Conservation (phyloP, 2,113 vertebrate genomes). For the Noturus placidus region DNA sequence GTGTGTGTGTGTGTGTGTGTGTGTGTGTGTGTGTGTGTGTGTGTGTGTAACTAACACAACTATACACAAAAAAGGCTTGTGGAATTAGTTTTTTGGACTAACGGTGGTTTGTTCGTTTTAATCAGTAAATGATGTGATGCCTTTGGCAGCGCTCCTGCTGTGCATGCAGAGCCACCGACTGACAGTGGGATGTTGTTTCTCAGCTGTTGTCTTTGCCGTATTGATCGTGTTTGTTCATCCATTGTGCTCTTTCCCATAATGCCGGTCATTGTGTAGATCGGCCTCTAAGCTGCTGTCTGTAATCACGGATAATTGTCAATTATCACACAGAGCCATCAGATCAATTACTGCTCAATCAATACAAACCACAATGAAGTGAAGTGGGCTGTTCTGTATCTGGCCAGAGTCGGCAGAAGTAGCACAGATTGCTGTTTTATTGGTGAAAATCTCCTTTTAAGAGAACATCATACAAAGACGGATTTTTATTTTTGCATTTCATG, state of each 20-base stretch:
- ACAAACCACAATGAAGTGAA: conserved; percentile 37
- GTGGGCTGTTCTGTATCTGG: neutral
- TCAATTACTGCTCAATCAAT: conserved; percentile 79
- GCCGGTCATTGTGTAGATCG: conserved; percentile 74
- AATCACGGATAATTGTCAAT: conserved; percentile 84
- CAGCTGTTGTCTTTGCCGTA: conserved; percentile 66
- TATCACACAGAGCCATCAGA: conserved; percentile 81
- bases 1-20: conserved; percentile 28
- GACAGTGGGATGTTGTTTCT: conserved; percentile 40
- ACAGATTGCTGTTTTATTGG: conserved; percentile 33
- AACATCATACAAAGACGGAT: conserved; percentile 57
- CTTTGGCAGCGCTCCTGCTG: conserved; percentile 31
- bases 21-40: too few relatives aligned
- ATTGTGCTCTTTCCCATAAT: conserved; percentile 75
- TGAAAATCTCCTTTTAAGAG: conserved; percentile 48
- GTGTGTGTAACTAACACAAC: conserved; percentile 41
- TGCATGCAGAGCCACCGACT: neutral
- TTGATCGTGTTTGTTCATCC: conserved; percentile 73
- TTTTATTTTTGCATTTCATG: conserved; percentile 58
- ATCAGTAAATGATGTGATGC: conserved; percentile 22
- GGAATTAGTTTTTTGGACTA: conserved; percentile 22
- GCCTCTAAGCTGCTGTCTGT: conserved; percentile 77
- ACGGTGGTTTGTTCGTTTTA: conserved; percentile 26
- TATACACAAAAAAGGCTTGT: conserved; percentile 28
- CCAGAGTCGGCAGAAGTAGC: neutral